Base-by-base conservation (phyloP, 2,113 vertebrate species). In the Tragelaphus strepsiceros region DNA sequence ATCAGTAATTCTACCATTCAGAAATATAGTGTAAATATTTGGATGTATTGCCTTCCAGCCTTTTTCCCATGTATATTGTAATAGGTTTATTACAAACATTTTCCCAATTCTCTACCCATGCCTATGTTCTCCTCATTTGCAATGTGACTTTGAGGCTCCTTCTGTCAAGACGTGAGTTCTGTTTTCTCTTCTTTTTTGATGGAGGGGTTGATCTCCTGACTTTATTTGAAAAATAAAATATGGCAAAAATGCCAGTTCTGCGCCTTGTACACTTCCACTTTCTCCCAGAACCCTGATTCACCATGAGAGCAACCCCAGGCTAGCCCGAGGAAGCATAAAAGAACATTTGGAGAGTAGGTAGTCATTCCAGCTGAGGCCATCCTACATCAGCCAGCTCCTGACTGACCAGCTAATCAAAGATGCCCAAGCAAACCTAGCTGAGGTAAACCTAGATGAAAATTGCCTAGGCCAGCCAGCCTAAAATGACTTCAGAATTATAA, bases 71-170 rank as follows among this genome's bases (percentile, higher is more conserved):
- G 24, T n/a, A 35, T 5, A 26, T 6, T 71, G n/a, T 82, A 26
- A 61, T 51, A 17, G 4, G 3, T 56, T 89, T 19, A n/a, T 78
- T 32, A 12, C 26, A n/a, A 59, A 87, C 22, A 11, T 51, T 16
- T 39, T 7, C 54, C n/a, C 28, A 17, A 0, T 30, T 74, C n/a
- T 67, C 13, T n/a, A 2, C 32, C 13, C 14, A 39, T 26, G 4
- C n/a, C 7, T 53, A 2, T 28, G 4, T 77, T 87, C n/a, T 64
- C 9, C 2, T 54, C 51, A 35, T 24, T 82, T 82, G 21, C 12
- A 14, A 13, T 32, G 19, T 35, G 51, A 53, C 16, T 58, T 35
- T 49, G 89, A 81, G 71, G 6, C 2, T 21, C 51, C n/a, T 77
- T 58, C 62, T 28, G 5, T 24, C 4, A 15, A 82, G 35, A 83